Conservation (phyloP, 1,140 invertebrate genomes). For the Parasteatoda tepidariorum region DNA sequence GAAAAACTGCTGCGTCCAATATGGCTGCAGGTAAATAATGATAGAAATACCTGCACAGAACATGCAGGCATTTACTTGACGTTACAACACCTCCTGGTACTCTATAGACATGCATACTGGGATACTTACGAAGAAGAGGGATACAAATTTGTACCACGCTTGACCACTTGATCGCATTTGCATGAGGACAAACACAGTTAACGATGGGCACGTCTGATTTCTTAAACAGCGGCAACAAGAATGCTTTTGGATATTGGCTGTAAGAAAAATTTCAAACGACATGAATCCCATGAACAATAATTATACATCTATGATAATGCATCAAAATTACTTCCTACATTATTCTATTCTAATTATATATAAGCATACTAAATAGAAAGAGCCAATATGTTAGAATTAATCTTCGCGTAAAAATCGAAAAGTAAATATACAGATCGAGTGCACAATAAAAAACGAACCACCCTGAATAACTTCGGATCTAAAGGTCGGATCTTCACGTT, state of each 20-base stretch:
- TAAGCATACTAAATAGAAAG: too few species aligned
- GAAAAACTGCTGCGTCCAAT: background rate
- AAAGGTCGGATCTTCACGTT: too few species aligned
- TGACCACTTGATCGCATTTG: conserved; percentile 80
- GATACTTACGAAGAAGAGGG: conserved; percentile 61
- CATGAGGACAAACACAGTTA: conserved; percentile 45
- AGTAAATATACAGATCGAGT: too few species aligned
- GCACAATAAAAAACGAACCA: too few species aligned
- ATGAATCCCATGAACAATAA: too few species aligned
- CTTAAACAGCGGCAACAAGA: background rate
- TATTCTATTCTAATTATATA: too few species aligned
- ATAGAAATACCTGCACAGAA: background rate
- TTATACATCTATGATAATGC: too few species aligned
- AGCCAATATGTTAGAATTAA: too few species aligned
- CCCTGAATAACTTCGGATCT: too few species aligned
- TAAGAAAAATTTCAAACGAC: background rate
- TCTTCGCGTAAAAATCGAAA: too few species aligned
- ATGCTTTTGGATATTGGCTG: background rate
- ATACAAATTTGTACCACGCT: conserved; percentile 64
- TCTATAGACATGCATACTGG: conserved; percentile 56
- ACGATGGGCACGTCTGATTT: conserved; percentile 40
- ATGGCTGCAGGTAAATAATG: conserved; percentile 22
- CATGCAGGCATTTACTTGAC: background rate
- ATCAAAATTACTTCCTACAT: too few species aligned
- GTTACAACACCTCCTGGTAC: conserved; percentile 59